These are phyloP conservation scores for Ophthalmolycus amberensis DNA, from an alignment of 2,113 vertebrate genomes.

Conservation along the genomic window DNA sequence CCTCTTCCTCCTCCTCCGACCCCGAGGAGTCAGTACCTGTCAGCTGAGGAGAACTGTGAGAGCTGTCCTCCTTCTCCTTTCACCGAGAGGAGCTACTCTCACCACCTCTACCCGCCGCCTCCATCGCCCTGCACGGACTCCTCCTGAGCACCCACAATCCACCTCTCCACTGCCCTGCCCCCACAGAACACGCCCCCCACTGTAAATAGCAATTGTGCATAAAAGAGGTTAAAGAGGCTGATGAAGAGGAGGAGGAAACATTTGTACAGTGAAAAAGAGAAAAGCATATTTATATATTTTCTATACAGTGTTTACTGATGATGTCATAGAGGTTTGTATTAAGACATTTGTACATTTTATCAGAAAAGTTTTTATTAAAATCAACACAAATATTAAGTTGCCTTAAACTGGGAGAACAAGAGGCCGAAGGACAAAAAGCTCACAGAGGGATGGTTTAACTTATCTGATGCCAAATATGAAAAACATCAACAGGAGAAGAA, in stretches of 20 bases:
- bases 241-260: slow-evolving; percentile 73
- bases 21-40: slow-evolving; percentile 96
- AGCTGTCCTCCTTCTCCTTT: slow-evolving; percentile 97
- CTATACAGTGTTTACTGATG: slow-evolving; percentile 94
- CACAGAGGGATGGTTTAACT: slow-evolving; percentile 65
- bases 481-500: slow-evolving; percentile 22
- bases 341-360: slow-evolving; percentile 94
- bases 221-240: slow-evolving; percentile 82
- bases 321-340: slow-evolving; percentile 95
- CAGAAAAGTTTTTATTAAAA: slow-evolving; percentile 85
- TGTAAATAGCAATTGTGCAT: slow-evolving; percentile 89
- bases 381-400: slow-evolving; percentile 92
- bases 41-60: slow-evolving; percentile 97
- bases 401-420: slow-evolving; percentile 90
- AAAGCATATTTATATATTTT: slow-evolving; percentile 99
- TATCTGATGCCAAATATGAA: slow-evolving; percentile 87
- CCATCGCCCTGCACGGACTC: slow-evolving; percentile 98
- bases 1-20: slow-evolving; percentile 96
- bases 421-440: slow-evolving; percentile 79
- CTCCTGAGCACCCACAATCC: slow-evolving; percentile 84
- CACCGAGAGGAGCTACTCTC: slow-evolving; percentile 96
- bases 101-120: slow-evolving; percentile 95
- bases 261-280: slow-evolving; percentile 92
- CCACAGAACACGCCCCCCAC: slow-evolving; percentile 45
- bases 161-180: slow-evolving; percentile 68